Percentiles rank a stretch among this genome's conserved stretches.
Conservation (phyloP, 2,888 invertebrate genomes). For the Spodoptera littoralis region DNA sequence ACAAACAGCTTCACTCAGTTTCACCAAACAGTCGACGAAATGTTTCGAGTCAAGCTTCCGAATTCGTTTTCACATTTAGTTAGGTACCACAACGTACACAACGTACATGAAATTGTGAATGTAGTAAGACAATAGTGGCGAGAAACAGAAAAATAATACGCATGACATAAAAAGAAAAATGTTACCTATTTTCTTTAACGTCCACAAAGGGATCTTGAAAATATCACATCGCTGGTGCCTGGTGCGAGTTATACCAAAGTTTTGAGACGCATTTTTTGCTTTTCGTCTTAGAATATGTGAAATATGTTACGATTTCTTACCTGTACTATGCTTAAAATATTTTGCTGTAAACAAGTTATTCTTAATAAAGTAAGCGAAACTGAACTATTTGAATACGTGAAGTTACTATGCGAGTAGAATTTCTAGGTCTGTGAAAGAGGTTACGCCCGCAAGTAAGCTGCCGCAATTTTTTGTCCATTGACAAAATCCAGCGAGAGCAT, state of each 20-base stretch:
- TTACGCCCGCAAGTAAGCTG: slow-evolving; percentile 27
- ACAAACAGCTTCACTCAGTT: slow-evolving; percentile 27
- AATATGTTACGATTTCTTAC: slow-evolving; percentile 42
- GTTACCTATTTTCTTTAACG: slow-evolving; percentile 60
- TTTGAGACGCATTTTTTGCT: slow-evolving; percentile 54
- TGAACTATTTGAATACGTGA: slow-evolving; percentile 29
- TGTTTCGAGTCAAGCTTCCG: slow-evolving; percentile 4
- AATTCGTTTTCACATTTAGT: slow-evolving; percentile 17
- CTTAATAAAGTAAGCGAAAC: slow-evolving; percentile 25
- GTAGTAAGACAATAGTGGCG: slow-evolving; percentile 44
- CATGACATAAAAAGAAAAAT: slow-evolving; percentile 59
- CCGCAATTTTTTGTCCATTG: slow-evolving; percentile 59
- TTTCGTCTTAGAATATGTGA: slow-evolving; percentile 44
- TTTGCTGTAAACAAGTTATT: slow-evolving; percentile 29
- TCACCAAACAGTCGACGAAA: slow-evolving; percentile 3
- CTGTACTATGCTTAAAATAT: slow-evolving; percentile 29
- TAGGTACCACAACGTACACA: slow-evolving; percentile 7
- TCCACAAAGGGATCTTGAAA: slow-evolving; percentile 60
- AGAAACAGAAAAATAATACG: slow-evolving; percentile 52
- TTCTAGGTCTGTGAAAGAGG: slow-evolving; percentile 35
- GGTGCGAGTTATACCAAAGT: slow-evolving; percentile 59
- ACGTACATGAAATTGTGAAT: slow-evolving; percentile 16
- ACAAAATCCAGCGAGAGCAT: slow-evolving; percentile 61
- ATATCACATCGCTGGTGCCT: slow-evolving; percentile 60
- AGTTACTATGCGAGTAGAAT: slow-evolving; percentile 27